Percentiles rank a stretch among this genome's conserved stretches.
Evolutionary conservation across 1,140 invertebrate species (phyloP).

Genomic region (Agraylea sexmaculata): DNA sequence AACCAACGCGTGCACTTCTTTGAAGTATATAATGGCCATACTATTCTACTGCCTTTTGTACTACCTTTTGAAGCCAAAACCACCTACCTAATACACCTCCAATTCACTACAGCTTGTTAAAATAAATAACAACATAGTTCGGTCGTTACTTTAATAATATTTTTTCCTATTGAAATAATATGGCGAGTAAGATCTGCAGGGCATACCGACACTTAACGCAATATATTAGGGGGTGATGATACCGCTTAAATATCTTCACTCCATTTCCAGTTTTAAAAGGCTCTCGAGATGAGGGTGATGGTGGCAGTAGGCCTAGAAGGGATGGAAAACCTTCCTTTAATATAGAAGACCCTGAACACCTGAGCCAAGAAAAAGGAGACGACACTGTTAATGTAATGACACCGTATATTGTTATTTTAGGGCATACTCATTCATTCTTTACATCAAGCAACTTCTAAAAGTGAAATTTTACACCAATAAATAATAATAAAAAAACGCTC

Average conservation of each 20-base stretch:
- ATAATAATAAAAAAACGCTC: too few relatives aligned
- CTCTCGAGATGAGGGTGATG: neutral
- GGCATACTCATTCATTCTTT: neutral
- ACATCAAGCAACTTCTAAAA: neutral
- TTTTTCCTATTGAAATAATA: neutral
- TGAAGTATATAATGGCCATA: slow-evolving; percentile 17
- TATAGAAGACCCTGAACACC: neutral
- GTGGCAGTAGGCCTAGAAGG: neutral
- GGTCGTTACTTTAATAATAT: neutral
- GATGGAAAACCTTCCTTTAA: too few relatives aligned
- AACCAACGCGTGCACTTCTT: slow-evolving; percentile 7
- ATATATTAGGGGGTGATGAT: slow-evolving; percentile 1
- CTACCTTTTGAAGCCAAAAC: neutral
- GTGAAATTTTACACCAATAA: too few relatives aligned
- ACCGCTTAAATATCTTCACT: too few relatives aligned
- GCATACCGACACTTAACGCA: slow-evolving; percentile 3
- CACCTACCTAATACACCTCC: neutral
- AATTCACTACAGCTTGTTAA: too few relatives aligned
- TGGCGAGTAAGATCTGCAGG: slow-evolving; percentile 5
- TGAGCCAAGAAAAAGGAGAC: neutral
- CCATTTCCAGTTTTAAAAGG: slow-evolving; percentile 1
- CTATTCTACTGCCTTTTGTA: slow-evolving; percentile 15
- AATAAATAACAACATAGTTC: slow-evolving; percentile 1
- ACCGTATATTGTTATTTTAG: neutral
- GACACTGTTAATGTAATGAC: slow-evolving; percentile 16